Conservation (phyloP, 2,113 vertebrate genomes). For the Calyptommatus sinebrachiatus region DNA sequence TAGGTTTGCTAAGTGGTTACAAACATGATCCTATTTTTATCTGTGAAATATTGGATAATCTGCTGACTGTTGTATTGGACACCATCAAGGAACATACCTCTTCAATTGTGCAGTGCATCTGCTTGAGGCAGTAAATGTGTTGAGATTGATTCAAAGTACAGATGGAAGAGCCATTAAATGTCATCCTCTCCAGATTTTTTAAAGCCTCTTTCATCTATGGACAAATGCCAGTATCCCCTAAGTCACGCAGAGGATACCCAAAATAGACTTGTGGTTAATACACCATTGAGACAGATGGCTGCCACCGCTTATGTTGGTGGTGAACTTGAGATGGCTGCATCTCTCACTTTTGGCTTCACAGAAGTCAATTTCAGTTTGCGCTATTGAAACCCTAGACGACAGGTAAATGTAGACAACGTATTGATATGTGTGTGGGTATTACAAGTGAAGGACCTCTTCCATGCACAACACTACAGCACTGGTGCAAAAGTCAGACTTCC, state of each 20-base stretch:
- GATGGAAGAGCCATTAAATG: neutral
- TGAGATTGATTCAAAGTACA: neutral
- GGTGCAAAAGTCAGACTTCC: no score
- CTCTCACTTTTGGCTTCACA: neutral
- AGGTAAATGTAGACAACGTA: no score
- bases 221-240: neutral
- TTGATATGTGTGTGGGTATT: no score
- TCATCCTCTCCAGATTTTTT: neutral
- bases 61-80: no score
- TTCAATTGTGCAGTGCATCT: neutral
- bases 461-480: no score
- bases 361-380: neutral
- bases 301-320: neutral
- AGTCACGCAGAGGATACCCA: neutral
- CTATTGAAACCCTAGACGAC: no score
- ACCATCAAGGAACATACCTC: neutral
- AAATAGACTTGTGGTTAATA: neutral
- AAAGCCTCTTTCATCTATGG: neutral
- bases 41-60: neutral
- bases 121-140: neutral
- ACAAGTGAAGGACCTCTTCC: no score
- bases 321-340: neutral
- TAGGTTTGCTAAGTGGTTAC: neutral
- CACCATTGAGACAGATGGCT: neutral
- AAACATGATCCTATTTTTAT: neutral